A percentile compares a stretch with the other conserved stretches of the same genome.
These are phyloP conservation scores for Theristicus caerulescens DNA, from an alignment of 2,113 vertebrate genomes.

Conservation along the genomic window DNA sequence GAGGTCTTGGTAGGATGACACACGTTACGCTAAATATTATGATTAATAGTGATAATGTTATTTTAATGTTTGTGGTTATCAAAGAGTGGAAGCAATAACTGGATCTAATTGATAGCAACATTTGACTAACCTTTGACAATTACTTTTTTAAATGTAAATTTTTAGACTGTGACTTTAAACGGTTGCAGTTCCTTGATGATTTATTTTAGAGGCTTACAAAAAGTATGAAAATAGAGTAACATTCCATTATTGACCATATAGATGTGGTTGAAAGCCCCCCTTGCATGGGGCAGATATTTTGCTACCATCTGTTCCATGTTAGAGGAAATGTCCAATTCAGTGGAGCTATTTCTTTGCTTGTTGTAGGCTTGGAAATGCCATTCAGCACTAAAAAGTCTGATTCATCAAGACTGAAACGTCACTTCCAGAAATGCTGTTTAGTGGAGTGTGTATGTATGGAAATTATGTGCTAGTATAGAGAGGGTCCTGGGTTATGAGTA, in stretches of 20 bases:
- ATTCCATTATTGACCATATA: not conserved
- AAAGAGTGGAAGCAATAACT: conserved; percentile 1
- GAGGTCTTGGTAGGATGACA: not conserved
- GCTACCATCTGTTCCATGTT: not conserved
- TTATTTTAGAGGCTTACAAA: not conserved
- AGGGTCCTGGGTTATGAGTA: not conserved
- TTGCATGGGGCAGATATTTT: not conserved
- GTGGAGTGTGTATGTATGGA: conserved; percentile 39
- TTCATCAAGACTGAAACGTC: conserved; percentile 36
- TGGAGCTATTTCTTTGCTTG: conserved; percentile 51
- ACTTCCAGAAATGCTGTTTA: conserved; percentile 50
- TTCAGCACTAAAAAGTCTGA: conserved; percentile 58
- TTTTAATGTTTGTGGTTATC: conserved; percentile 46
- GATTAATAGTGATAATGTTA: conserved; percentile 39
- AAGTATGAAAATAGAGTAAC: not conserved
- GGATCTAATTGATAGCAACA: conserved; percentile 10
- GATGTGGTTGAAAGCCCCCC: not conserved
- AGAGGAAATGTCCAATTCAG: conserved; percentile 25
- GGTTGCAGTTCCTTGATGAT: not conserved
- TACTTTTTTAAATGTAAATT: conserved; percentile 1
- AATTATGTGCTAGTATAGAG: conserved; percentile 21
- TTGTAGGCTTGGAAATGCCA: conserved; percentile 59
- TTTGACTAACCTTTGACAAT: conserved; percentile 50
- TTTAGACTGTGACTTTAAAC: not conserved
- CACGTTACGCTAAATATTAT: conserved; percentile 15